These are phyloP conservation scores for Drosophila antonietae DNA, from an alignment of 2,888 invertebrate species.

Conservation along the genomic window DNA sequence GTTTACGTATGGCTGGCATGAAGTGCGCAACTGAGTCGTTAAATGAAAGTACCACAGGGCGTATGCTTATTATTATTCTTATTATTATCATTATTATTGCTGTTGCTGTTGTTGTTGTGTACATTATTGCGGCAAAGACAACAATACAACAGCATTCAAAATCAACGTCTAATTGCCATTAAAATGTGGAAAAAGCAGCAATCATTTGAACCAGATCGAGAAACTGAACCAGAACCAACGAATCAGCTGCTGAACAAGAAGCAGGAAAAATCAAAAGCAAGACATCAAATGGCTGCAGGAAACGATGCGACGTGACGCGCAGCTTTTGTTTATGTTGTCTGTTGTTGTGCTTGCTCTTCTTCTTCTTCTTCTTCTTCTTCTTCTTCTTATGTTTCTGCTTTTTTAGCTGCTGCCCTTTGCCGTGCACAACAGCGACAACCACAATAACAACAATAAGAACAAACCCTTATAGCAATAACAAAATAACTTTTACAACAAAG, in stretches of 20 bases:
- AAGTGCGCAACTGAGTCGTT: slow-evolving; percentile 46
- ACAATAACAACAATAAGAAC: slow-evolving; percentile 28
- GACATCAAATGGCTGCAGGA: slow-evolving; percentile 72
- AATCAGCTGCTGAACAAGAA: slow-evolving; percentile 5
- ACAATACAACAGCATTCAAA: slow-evolving; percentile 29
- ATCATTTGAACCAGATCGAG: slow-evolving; percentile 4
- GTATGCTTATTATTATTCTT: slow-evolving; percentile 46
- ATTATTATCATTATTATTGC: slow-evolving; percentile 23
- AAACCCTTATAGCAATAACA: slow-evolving; percentile 52
- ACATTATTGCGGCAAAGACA: slow-evolving; percentile 26
- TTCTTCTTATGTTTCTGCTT: neutral
- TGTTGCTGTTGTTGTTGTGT: slow-evolving; percentile 16
- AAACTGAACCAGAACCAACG: slow-evolving; percentile 8
- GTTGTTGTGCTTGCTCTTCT: slow-evolving; percentile 14
- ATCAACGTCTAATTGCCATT: slow-evolving; percentile 64
- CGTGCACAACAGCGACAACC: slow-evolving; percentile 33
- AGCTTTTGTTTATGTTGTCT: slow-evolving; percentile 61
- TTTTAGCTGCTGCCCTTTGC: slow-evolving; percentile 44
- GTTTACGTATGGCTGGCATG: slow-evolving; percentile 51
- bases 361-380: neutral
- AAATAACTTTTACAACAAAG: slow-evolving; percentile 57
- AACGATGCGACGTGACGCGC: slow-evolving; percentile 69
- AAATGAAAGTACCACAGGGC: slow-evolving; percentile 48
- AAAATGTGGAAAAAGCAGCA: slow-evolving; percentile 23
- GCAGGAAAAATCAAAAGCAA: slow-evolving; percentile 59